phyloP scores from a whole-genome alignment of 2,797 vertebrate species.

The Pipistrellus pygmaeus region DNA sequence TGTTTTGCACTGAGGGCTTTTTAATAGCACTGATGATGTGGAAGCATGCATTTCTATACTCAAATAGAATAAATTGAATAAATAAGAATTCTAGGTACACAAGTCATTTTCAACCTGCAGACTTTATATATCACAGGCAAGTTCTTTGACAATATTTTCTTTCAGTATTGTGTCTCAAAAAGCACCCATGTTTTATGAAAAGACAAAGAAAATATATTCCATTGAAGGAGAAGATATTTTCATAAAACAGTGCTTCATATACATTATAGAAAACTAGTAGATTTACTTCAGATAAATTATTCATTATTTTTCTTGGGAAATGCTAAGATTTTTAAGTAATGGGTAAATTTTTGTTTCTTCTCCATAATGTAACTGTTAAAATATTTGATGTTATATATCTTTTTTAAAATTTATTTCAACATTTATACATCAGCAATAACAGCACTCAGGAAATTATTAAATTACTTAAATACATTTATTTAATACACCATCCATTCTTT shows the following conservation, averaged over 20 bases:
- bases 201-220: constrained; percentile 36
- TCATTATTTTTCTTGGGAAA: constrained; percentile 35
- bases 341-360: constrained; percentile 35
- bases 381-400: constrained; percentile 25
- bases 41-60: background rate
- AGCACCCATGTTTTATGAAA: background rate
- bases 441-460: constrained; percentile 31
- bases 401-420: constrained; percentile 7
- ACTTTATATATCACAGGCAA: background rate
- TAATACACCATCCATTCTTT: constrained; percentile 20
- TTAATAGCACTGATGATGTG: background rate
- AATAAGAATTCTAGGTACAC: background rate
- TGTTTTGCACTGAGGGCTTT: background rate
- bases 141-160: constrained; percentile 6
- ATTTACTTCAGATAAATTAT: constrained; percentile 67
- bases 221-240: constrained; percentile 38
- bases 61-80: background rate
- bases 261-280: constrained; percentile 25
- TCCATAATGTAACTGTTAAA: constrained; percentile 56
- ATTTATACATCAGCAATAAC: constrained; percentile 3
- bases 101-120: background rate
- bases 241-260: constrained; percentile 36
- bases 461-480: constrained; percentile 23
- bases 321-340: constrained; percentile 48
- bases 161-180: background rate